phyloP scores from a whole-genome alignment of 2,888 invertebrate species.

The Drosophila tripunctata region DNA sequence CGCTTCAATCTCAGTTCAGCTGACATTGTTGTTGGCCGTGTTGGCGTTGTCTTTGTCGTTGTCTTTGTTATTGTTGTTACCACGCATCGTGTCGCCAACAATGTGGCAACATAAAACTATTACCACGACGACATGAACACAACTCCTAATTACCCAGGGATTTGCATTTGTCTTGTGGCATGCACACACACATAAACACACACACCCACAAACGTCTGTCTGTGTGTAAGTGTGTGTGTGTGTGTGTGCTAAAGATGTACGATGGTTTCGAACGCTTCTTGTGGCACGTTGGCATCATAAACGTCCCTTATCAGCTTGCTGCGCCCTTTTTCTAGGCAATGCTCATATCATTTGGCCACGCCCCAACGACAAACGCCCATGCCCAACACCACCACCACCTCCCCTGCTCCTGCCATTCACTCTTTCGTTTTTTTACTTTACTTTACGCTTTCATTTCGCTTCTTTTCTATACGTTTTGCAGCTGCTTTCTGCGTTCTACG shows the following conservation, averaged over 20 bases:
- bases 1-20: conserved; percentile 71
- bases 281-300: conserved; percentile 71
- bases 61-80: conserved; percentile 29
- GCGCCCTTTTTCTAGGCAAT: conserved; percentile 56
- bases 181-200: conserved; percentile 27
- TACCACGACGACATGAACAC: conserved; percentile 79
- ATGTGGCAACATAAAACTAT: conserved; percentile 80
- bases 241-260: conserved; percentile 34
- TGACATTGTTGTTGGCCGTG: conserved; percentile 34
- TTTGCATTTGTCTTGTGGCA: conserved; percentile 77
- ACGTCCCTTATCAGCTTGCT: conserved; percentile 70
- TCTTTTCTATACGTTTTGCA: not conserved
- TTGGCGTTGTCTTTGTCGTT: conserved; percentile 16
- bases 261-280: conserved; percentile 34
- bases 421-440: conserved; percentile 16
- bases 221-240: conserved; percentile 18
- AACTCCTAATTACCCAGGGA: conserved; percentile 81
- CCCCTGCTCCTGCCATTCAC: conserved; percentile 40
- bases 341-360: conserved; percentile 47
- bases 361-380: conserved; percentile 23
- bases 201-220: not conserved
- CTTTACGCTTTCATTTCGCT: conserved; percentile 1
- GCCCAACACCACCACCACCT: no score
- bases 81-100: conserved; percentile 72
- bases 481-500: conserved; percentile 2